Conservation (phyloP, 1,140 invertebrate species). For the Cydia strobilella region DNA sequence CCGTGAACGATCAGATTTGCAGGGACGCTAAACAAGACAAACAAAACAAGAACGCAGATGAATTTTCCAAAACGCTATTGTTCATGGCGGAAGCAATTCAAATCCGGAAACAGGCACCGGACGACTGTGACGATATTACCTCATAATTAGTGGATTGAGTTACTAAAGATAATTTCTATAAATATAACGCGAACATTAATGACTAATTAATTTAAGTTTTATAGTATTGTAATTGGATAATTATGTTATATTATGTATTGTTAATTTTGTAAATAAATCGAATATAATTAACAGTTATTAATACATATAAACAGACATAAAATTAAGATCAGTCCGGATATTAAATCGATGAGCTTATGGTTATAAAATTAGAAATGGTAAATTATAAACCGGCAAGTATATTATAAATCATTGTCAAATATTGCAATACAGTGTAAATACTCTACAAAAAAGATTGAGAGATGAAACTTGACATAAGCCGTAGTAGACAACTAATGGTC, state of each 20-base stretch:
- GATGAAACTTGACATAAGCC: neutral
- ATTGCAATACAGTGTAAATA: neutral
- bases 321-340: neutral
- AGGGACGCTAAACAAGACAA: conserved; percentile 39
- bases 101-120: conserved; percentile 53
- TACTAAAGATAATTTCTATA: neutral
- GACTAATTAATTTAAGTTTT: too few relatives aligned
- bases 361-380: neutral
- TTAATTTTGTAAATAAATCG: too few relatives aligned
- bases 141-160: conserved; percentile 44
- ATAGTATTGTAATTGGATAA: too few relatives aligned
- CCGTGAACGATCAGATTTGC: conserved; percentile 31
- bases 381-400: neutral
- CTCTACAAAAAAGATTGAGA: neutral
- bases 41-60: conserved; percentile 37
- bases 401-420: neutral
- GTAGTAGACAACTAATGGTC: neutral
- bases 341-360: neutral
- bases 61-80: conserved; percentile 44
- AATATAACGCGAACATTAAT: conserved; percentile 8
- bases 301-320: neutral
- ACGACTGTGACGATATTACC: conserved; percentile 49
- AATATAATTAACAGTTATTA: neutral
- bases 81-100: conserved; percentile 54
- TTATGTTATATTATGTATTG: too few relatives aligned